Percentiles rank a stretch among this genome's conserved stretches.
Conservation (phyloP, 2,888 invertebrate species). For the Erannis defoliaria region DNA sequence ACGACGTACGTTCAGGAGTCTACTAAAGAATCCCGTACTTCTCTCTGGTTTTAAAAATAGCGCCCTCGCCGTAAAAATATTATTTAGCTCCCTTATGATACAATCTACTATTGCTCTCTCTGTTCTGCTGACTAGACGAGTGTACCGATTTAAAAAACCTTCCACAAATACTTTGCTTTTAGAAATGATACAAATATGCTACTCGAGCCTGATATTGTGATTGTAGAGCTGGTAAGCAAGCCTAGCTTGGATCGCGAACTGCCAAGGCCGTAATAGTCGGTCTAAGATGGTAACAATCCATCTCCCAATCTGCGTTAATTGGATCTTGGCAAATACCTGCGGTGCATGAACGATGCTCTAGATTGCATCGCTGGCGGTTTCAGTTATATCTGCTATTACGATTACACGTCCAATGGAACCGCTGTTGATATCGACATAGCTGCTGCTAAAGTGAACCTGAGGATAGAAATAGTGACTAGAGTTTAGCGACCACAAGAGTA, state of each 20-base stretch:
- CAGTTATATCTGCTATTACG: background rate
- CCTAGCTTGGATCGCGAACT: background rate
- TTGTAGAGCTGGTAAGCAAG: background rate
- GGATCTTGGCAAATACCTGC: slow-evolving; percentile 28
- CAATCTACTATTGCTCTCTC: no score
- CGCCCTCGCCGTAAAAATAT: no score
- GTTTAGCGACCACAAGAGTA: no score
- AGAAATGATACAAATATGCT: no score
- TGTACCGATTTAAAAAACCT: no score
- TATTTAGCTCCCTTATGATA: no score
- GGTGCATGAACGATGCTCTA: slow-evolving; percentile 24
- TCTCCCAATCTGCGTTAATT: slow-evolving; percentile 24
- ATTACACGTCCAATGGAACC: background rate
- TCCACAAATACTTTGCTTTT: no score
- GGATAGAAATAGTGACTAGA: background rate
- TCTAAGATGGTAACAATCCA: slow-evolving; percentile 19
- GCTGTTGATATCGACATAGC: background rate
- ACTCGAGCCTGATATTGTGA: no score
- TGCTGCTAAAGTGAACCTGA: background rate
- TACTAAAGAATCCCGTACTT: no score
- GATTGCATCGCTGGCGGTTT: slow-evolving; percentile 23
- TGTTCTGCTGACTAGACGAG: no score
- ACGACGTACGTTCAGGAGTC: no score
- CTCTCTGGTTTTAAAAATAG: no score
- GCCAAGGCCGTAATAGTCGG: background rate